Evolutionary conservation across 2,888 invertebrate genomes (phyloP), one percentile per base, ranked within the genome.

Genomic region (Amphipoea lucens): DNA sequence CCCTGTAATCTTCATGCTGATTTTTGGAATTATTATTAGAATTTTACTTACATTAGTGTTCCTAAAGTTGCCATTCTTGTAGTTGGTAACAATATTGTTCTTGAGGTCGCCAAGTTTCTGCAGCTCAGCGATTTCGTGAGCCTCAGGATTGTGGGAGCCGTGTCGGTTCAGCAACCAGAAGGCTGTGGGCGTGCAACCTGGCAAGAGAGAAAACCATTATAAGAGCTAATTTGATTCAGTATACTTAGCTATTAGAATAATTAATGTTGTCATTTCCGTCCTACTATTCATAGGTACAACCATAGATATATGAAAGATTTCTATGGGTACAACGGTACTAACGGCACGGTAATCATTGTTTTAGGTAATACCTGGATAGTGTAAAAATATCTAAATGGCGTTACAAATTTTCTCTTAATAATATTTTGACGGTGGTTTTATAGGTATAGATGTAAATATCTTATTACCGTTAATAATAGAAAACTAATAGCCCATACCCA

Each of bases 91-190:
- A 76, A 98, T 97, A 89, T 97, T 97, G 77, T 97, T 97, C 81
- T 97, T 97, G 2, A 98, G 94, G 77, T 97, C 96, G 0, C 95
- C 95, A 36, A 98, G 95, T 40, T 96, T 94, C 69, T 97, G 94
- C 62, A 98, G 95, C 12, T 96, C 95, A 4, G 92, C 87, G 14
- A 98, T 97, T 77, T 97, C 97, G 1, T 94, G 92, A 0, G 94
- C 93, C 29, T 97, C 97, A 0, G 98, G 98, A 87, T 98, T 97
- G 86, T 97, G 97, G 0, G 98, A 97, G 12, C 98, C 98, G 89
- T 98, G 98, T 6, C 98, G 97, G 86, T 97, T 97, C 70, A 98
- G 92, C 90, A 98, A 96, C 98, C 98, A 98, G 80, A 98, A 97
- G 87, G 98, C 98, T 2, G 97, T 94, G 0, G 98, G 98, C 80